Conservation (phyloP, 2,797 vertebrate species). For the Enoplosus armatus region DNA sequence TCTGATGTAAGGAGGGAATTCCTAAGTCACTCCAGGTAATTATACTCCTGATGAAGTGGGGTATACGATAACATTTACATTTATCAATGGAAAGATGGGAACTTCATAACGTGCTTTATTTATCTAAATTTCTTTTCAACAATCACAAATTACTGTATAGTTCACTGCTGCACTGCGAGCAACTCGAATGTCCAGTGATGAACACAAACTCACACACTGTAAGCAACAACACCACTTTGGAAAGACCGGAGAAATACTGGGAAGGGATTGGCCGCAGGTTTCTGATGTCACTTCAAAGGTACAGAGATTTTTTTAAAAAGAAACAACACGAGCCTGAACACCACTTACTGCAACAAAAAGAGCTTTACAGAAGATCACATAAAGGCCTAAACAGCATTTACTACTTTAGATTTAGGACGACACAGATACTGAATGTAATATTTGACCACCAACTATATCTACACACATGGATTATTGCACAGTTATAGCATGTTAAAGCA, state of each 20-base stretch:
- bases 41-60: neutral
- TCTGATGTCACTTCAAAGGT: neutral
- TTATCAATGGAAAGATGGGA: neutral
- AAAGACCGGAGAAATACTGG: neutral
- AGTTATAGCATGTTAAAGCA: constrained; percentile 64
- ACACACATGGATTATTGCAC: constrained; percentile 51
- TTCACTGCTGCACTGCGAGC: constrained; percentile 7
- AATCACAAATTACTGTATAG: neutral
- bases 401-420: constrained; percentile 60
- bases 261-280: neutral
- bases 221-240: neutral
- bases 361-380: constrained; percentile 47
- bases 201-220: constrained; percentile 6
- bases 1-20: neutral
- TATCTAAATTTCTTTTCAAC: neutral
- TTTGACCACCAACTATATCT: constrained; percentile 51
- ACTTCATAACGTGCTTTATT: neutral
- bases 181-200: neutral
- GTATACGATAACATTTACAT: neutral
- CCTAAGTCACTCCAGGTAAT: neutral
- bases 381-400: constrained; percentile 56
- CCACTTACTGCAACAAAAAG: constrained; percentile 11
- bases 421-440: constrained; percentile 67
- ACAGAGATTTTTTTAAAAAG: neutral
- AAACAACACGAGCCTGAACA: constrained; percentile 10